These are phyloP conservation scores for Glossosoma conforme DNA, from an alignment of 1,140 invertebrate genomes.

Conservation along the genomic window DNA sequence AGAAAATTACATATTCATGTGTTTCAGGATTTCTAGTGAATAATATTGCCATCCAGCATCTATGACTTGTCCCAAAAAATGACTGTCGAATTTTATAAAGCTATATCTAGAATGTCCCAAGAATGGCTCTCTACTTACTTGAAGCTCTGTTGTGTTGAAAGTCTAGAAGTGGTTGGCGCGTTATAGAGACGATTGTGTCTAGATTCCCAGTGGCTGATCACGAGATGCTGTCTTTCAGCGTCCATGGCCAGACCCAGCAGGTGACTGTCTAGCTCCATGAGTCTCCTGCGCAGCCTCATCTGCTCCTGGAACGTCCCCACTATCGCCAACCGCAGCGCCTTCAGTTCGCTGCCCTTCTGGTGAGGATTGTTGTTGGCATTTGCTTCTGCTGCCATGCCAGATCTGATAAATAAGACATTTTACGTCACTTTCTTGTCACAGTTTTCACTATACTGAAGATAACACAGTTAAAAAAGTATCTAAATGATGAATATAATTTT, in stretches of 20 bases:
- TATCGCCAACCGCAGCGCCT: slow-evolving; percentile 73
- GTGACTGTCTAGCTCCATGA: slow-evolving; percentile 80
- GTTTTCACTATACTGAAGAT: too few relatives aligned
- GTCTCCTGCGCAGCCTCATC: slow-evolving; percentile 75
- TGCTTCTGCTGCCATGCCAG: slow-evolving; percentile 25
- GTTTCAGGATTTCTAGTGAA: too few relatives aligned
- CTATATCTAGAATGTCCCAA: too few relatives aligned
- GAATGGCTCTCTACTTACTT: too few relatives aligned
- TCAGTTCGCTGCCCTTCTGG: slow-evolving; percentile 54
- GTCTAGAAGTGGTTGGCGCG: slow-evolving; percentile 45
- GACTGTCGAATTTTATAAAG: too few relatives aligned
- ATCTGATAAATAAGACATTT: slow-evolving; percentile 9
- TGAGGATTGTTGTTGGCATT: slow-evolving; percentile 26
- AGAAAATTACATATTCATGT: too few relatives aligned
- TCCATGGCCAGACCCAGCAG: slow-evolving; percentile 77
- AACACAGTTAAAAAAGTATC: too few relatives aligned
- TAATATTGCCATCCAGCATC: too few relatives aligned
- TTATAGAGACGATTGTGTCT: slow-evolving; percentile 69
- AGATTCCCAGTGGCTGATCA: slow-evolving; percentile 83
- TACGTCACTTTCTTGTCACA: too few relatives aligned
- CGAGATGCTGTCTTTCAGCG: slow-evolving; percentile 77
- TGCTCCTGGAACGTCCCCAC: slow-evolving; percentile 85
- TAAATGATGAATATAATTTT: too few relatives aligned
- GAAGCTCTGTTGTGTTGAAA: slow-evolving; percentile 55
- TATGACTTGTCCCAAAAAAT: too few relatives aligned